A percentile compares a stretch with the other conserved stretches of the same genome.
These are phyloP conservation scores for Sanderia malayensis DNA, from an alignment of 30 jellyfish, hydroid and myxozoan species.

Conservation along the genomic window DNA sequence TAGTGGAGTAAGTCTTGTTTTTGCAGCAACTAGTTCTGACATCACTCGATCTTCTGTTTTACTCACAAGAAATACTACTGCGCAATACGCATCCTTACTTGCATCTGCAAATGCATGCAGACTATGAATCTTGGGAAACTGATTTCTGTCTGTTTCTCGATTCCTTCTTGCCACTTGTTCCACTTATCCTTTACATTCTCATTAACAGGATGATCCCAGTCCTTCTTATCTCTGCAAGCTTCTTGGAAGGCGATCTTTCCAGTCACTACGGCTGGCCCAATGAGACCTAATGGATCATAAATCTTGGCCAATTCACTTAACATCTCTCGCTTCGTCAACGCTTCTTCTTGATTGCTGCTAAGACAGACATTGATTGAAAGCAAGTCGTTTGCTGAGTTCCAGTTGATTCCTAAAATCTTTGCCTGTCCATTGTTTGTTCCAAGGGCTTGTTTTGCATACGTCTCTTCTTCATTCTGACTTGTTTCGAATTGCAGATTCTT, in stretches of 20 bases:
- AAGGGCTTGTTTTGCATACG: not conserved
- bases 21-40: not conserved
- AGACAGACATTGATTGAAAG: not conserved
- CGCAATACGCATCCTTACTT: not conserved
- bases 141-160: not conserved
- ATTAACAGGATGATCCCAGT: not conserved
- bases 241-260: not conserved
- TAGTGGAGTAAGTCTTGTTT: not conserved
- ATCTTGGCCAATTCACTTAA: not conserved
- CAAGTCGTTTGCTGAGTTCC: not conserved
- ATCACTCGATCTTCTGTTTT: not conserved
- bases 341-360: no score
- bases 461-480: not conserved
- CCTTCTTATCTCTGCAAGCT: not conserved
- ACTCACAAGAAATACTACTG: not conserved
- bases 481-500: no score
- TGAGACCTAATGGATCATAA: not conserved
- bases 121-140: not conserved
- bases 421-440: not conserved
- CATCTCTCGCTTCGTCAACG: not conserved
- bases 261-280: not conserved
- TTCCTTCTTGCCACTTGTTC: not conserved
- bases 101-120: conserved; percentile 1
- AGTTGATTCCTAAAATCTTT: not conserved
- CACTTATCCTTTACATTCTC: not conserved